A percentile compares a stretch with the other conserved stretches of the same genome.
phyloP scores from a whole-genome alignment of 2,888 invertebrate genomes.

The Tiliacea citrago region DNA sequence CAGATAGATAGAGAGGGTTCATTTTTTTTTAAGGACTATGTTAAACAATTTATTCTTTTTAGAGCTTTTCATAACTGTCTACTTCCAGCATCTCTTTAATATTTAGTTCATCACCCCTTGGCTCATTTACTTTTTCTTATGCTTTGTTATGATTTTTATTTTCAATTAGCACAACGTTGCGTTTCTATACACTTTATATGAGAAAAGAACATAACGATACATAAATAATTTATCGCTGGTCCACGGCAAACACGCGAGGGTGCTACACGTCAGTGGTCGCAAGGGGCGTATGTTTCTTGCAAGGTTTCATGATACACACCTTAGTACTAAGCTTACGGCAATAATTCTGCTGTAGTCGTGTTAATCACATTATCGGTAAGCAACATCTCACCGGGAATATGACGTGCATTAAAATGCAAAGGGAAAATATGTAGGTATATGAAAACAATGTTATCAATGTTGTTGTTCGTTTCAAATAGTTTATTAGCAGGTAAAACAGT shows the following conservation, averaged over 20 bases:
- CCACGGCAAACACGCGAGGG: slow-evolving; percentile 60
- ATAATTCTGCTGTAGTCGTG: slow-evolving; percentile 44
- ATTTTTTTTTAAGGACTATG: not conserved
- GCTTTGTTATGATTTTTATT: slow-evolving; percentile 11
- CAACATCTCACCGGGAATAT: slow-evolving; percentile 43
- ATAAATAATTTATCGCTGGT: slow-evolving; percentile 59
- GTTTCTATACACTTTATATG: slow-evolving; percentile 30
- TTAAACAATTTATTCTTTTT: not conserved
- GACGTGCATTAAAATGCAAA: slow-evolving; percentile 35
- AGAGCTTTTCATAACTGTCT: not conserved
- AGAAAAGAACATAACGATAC: slow-evolving; percentile 58
- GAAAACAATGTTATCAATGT: slow-evolving; percentile 51
- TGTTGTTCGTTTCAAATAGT: slow-evolving; percentile 36
- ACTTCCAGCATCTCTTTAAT: not conserved
- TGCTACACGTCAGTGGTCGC: slow-evolving; percentile 55
- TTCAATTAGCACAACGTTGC: slow-evolving; percentile 25
- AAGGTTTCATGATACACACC: slow-evolving; percentile 60
- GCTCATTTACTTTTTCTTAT: not conserved
- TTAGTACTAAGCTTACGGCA: slow-evolving; percentile 49
- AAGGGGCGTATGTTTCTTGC: slow-evolving; percentile 62
- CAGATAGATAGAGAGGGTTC: not conserved
- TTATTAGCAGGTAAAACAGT: slow-evolving; percentile 50
- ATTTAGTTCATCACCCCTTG: not conserved
- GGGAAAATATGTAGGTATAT: slow-evolving; percentile 33
- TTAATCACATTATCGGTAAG: slow-evolving; percentile 60